Percentiles rank a stretch among this genome's conserved stretches.
These are phyloP conservation scores for Samia ricini DNA, from an alignment of 1,140 invertebrate species.

Conservation along the genomic window DNA sequence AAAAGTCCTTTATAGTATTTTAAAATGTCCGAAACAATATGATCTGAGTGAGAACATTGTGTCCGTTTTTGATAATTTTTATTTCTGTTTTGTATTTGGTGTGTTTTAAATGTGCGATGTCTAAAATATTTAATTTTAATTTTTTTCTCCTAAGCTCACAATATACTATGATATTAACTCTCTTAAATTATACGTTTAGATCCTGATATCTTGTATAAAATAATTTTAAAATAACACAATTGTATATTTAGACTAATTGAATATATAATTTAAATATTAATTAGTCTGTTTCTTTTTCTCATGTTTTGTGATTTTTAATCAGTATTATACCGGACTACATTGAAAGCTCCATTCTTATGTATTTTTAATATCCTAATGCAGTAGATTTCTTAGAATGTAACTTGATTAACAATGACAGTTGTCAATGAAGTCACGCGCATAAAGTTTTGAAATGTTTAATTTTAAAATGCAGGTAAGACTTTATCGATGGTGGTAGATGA, in stretches of 20 bases:
- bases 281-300: neutral
- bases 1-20: too few species aligned
- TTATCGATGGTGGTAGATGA: too few species aligned
- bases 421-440: too few species aligned
- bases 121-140: neutral
- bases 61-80: neutral
- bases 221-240: neutral
- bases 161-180: too few species aligned
- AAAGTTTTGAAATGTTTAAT: too few species aligned
- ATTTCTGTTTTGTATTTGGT: neutral
- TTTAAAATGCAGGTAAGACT: too few species aligned
- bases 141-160: neutral
- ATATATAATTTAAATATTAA: neutral
- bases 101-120: neutral
- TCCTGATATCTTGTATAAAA: too few species aligned
- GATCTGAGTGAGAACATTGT: constrained; percentile 32
- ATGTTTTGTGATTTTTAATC: neutral
- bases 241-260: neutral
- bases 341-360: neutral
- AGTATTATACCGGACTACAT: neutral
- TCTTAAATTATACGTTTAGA: too few species aligned
- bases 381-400: too few species aligned
- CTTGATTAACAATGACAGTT: too few species aligned
- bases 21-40: constrained; percentile 29
- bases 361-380: neutral